Evolutionary conservation across 2,888 invertebrate genomes (phyloP).

Genomic region (Empis livida): DNA sequence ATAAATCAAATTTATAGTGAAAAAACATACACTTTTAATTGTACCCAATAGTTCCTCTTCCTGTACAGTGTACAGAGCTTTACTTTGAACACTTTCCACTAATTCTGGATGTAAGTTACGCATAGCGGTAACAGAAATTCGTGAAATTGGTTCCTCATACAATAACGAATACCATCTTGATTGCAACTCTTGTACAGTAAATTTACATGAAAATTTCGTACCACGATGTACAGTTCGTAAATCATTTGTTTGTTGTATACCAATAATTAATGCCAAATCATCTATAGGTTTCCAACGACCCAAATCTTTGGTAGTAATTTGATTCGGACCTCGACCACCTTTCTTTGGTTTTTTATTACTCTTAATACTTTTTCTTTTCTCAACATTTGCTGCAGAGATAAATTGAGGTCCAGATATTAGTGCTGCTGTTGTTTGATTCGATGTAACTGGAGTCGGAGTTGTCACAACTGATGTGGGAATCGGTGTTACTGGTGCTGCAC

Average conservation of each 20-base stretch:
- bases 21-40: conserved; percentile 55
- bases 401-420: neutral
- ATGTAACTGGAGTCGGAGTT: conserved; percentile 8
- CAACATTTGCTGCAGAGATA: conserved; percentile 4
- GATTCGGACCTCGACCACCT: conserved; percentile 26
- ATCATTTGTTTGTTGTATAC: conserved; percentile 83
- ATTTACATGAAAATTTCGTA: conserved; percentile 90
- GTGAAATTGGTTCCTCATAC: conserved; percentile 87
- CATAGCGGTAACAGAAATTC: conserved; percentile 86
- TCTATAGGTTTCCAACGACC: conserved; percentile 97
- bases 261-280: conserved; percentile 85
- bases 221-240: conserved; percentile 74
- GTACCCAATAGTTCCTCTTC: conserved; percentile 80
- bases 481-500: conserved; percentile 3
- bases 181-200: conserved; percentile 84
- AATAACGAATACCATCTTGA: conserved; percentile 92
- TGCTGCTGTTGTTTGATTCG: neutral
- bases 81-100: conserved; percentile 72
- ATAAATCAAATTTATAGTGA: neutral
- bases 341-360: conserved; percentile 17
- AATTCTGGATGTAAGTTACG: conserved; percentile 85
- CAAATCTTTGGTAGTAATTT: conserved; percentile 63
- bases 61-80: conserved; percentile 75
- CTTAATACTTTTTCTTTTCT: conserved; percentile 10
- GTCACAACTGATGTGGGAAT: conserved; percentile 4